Evolutionary conservation across 2,888 invertebrate genomes (phyloP), one percentile per base, ranked within the genome.

Genomic region (Epistrophe grossulariae): DNA sequence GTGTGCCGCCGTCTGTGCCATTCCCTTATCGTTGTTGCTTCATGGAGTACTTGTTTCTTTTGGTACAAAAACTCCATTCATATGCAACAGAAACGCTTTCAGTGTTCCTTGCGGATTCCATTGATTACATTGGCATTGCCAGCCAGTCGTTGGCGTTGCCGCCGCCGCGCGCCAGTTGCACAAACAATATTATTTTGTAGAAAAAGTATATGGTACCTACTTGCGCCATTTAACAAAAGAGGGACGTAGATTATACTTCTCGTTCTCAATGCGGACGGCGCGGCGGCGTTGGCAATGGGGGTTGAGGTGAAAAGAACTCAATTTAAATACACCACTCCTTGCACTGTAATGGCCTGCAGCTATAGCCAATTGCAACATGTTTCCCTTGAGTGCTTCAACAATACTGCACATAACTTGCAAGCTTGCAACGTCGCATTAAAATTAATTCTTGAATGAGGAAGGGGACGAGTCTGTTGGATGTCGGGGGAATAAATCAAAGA

Each of bases 341-440:
- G 24, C 73, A 62, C 66, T 71, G 55, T 70, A 28, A 79, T 74
- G 11, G 68, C 84, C 84, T 74, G 62, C 28, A 74, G 79, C 45
- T 48, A n/a, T n/a, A 74, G 64, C 70, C 52, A 40, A 74, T 74
- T 84, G 84, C 84, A 84, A 84, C 84, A 84, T 84, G 79, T 84
- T 74, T 79, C 79, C 79, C 79, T 79, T 11, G 68, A 73, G 79
- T 60, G 50, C 55, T 82, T 62, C 50, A 35, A 45, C 48, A 43
- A 64, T 71, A 48, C 66, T 81, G 62, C 31, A 19, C 19, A 31
- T 28, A 28, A 55, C 28, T 52, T 52, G 24, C 52, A 52, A 45
- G 24, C 24, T 43, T 43, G 62, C 62, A 55, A 59, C 62, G 60
- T 60, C 24, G 62, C 59, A 62, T 40, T 64, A 28, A 82, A 77